Evolutionary conservation across 2,888 invertebrate genomes (phyloP).

Genomic region (Alitta virens): DNA sequence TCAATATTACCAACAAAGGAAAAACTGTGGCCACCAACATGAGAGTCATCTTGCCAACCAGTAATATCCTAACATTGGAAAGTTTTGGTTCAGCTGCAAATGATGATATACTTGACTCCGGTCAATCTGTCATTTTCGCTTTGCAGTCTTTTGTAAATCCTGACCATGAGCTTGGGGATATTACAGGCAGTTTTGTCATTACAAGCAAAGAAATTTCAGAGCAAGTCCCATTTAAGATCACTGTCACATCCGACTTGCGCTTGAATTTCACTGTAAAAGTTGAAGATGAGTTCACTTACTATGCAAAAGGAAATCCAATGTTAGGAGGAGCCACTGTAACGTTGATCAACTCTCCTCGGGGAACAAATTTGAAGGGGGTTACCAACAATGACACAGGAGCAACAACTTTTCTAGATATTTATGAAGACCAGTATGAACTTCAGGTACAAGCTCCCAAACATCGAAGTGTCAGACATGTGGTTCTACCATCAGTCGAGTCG

Average conservation of each 20-base stretch:
- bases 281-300: constrained; percentile 40
- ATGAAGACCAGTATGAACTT: constrained; percentile 31
- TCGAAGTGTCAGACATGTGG: constrained; percentile 22
- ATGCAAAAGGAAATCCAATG: constrained; percentile 32
- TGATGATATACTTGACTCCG: neutral
- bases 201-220: neutral
- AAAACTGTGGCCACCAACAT: constrained; percentile 29
- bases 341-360: constrained; percentile 26
- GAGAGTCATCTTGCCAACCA: constrained; percentile 24
- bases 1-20: constrained; percentile 31
- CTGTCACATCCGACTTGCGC: constrained; percentile 25
- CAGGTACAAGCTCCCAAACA: constrained; percentile 27
- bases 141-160: neutral
- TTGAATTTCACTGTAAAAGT: constrained; percentile 30
- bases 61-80: constrained; percentile 26
- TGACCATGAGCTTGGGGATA: neutral
- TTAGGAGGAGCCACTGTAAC: constrained; percentile 30
- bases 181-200: neutral
- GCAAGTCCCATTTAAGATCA: constrained; percentile 16
- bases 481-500: constrained; percentile 18
- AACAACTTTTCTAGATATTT: constrained; percentile 29
- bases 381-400: constrained; percentile 19
- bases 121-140: neutral
- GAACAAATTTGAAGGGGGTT: constrained; percentile 5
- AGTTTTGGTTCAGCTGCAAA: constrained; percentile 23